A percentile compares a stretch with the other conserved stretches of the same genome.
Evolutionary conservation across 2,113 vertebrate species (phyloP).

Genomic region (Tupaia tana): DNA sequence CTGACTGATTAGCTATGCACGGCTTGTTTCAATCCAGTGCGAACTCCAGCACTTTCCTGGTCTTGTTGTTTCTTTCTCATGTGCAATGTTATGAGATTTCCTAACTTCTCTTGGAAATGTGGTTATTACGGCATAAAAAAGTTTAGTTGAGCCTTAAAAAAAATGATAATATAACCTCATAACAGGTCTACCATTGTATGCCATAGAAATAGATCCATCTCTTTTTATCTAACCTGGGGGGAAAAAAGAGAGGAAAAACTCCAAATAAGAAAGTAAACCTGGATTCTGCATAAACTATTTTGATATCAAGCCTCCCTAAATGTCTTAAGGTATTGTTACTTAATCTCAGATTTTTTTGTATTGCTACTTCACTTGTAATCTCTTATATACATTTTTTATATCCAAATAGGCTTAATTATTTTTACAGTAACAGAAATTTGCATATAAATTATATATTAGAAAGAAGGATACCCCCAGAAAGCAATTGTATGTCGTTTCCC

Average conservation of each 20-base stretch:
- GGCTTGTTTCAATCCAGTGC: slow-evolving; percentile 67
- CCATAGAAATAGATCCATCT: slow-evolving; percentile 56
- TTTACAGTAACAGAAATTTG: slow-evolving; percentile 78
- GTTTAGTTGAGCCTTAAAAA: slow-evolving; percentile 67
- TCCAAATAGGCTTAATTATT: slow-evolving; percentile 74
- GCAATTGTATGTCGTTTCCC: slow-evolving; percentile 68
- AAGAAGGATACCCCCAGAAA: slow-evolving; percentile 67
- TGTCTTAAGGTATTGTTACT: slow-evolving; percentile 62
- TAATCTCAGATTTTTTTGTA: slow-evolving; percentile 72
- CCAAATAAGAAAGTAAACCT: slow-evolving; percentile 74
- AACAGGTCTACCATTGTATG: slow-evolving; percentile 49
- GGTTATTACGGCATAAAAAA: slow-evolving; percentile 68
- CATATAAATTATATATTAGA: slow-evolving; percentile 79
- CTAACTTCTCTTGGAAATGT: slow-evolving; percentile 78
- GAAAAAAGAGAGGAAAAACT: slow-evolving; percentile 48
- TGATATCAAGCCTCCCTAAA: slow-evolving; percentile 61
- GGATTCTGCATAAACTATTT: slow-evolving; percentile 72
- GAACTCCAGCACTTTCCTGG: slow-evolving; percentile 65
- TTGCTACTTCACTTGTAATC: slow-evolving; percentile 64
- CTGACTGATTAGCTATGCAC: slow-evolving; percentile 32
- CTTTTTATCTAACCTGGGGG: slow-evolving; percentile 2
- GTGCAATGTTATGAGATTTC: slow-evolving; percentile 66
- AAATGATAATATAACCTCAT: slow-evolving; percentile 60
- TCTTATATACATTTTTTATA: slow-evolving; percentile 70
- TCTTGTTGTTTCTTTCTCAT: slow-evolving; percentile 78